phyloP scores from a whole-genome alignment of 2,888 invertebrate species.

The Cerceris ruficornis region DNA sequence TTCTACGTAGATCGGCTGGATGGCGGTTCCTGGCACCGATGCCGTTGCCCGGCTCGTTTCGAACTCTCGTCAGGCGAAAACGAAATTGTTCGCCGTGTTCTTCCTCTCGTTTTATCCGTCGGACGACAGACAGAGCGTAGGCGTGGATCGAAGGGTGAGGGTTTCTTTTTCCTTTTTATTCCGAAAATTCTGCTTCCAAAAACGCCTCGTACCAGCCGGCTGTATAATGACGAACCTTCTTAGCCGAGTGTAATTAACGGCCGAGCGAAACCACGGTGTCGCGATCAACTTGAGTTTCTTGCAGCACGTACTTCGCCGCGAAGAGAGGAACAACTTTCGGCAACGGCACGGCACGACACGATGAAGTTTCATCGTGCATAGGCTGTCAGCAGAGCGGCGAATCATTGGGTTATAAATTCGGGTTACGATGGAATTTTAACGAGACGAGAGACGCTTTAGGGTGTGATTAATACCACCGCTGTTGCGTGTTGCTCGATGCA shows the following conservation, averaged over 20 bases:
- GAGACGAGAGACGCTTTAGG: constrained; percentile 31
- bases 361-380: constrained; percentile 23
- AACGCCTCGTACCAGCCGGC: constrained; percentile 13
- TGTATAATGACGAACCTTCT: constrained; percentile 37
- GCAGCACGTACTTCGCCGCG: constrained; percentile 27
- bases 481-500: neutral
- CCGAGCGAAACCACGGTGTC: constrained; percentile 8
- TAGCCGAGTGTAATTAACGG: constrained; percentile 35
- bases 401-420: constrained; percentile 33
- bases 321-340: constrained; percentile 21
- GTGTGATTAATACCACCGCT: constrained; percentile 2
- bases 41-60: constrained; percentile 63
- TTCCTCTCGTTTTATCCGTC: constrained; percentile 64
- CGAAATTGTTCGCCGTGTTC: constrained; percentile 68
- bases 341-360: constrained; percentile 2
- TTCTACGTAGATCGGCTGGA: constrained; percentile 53
- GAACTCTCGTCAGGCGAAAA: constrained; percentile 71
- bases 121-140: constrained; percentile 23
- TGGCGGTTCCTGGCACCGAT: constrained; percentile 54
- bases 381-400: constrained; percentile 13
- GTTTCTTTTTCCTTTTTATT: neutral
- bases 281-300: constrained; percentile 38
- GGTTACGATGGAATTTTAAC: constrained; percentile 46
- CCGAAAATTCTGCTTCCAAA: constrained; percentile 1
- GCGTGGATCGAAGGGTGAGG: constrained; percentile 21